phyloP scores from a whole-genome alignment of 2,797 vertebrate species.

The Cyprinella venusta region DNA sequence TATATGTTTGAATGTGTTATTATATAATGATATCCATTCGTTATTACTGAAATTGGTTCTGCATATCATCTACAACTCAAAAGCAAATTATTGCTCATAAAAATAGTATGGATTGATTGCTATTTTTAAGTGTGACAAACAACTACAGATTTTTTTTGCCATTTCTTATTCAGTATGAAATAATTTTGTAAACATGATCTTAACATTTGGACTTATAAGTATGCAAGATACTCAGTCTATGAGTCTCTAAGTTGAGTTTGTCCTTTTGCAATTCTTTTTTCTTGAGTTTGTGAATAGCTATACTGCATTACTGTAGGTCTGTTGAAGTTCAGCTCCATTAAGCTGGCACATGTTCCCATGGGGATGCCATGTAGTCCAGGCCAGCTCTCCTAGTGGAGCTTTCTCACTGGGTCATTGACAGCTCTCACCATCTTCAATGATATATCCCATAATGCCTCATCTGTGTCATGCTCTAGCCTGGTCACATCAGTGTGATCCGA shows the following conservation, averaged over 20 bases:
- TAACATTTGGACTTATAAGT: background rate
- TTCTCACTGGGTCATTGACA: constrained; percentile 21
- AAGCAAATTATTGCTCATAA: background rate
- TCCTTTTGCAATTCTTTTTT: background rate
- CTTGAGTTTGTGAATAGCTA: background rate
- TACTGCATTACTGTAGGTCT: background rate
- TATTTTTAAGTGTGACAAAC: background rate
- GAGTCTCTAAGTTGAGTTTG: background rate
- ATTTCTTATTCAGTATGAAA: background rate
- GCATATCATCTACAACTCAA: background rate
- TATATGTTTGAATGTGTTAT: background rate
- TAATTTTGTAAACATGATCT: background rate
- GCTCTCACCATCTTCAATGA: constrained; percentile 6
- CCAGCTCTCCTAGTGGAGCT: constrained; percentile 15
- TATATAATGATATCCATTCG: background rate
- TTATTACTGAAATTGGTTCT: background rate
- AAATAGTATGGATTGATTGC: background rate
- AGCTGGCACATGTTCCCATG: constrained; percentile 2
- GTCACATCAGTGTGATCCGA: constrained; percentile 5
- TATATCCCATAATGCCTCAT: constrained; percentile 36
- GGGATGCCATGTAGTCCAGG: constrained; percentile 11
- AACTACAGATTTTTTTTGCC: background rate
- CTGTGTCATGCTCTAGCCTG: background rate
- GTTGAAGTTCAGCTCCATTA: constrained; percentile 14
- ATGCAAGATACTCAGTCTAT: background rate